These are phyloP conservation scores for Callionymus lyra DNA, from an alignment of 2,113 vertebrate genomes.

Conservation along the genomic window DNA sequence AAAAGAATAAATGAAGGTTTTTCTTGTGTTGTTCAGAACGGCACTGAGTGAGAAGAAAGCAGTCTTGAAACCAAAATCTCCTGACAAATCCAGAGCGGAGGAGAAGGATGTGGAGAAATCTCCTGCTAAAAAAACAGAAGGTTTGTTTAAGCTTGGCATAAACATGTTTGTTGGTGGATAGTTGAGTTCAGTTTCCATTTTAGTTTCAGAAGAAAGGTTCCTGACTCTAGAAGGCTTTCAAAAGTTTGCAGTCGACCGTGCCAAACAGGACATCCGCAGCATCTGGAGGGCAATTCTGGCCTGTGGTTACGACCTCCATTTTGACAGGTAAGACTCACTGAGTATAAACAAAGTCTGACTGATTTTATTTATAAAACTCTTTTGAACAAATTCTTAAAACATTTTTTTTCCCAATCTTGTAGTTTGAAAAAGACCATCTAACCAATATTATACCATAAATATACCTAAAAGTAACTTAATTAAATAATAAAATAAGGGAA, in stretches of 20 bases:
- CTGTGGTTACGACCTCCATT: slow-evolving; percentile 93
- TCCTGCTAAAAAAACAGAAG: slow-evolving; percentile 91
- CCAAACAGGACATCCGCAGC: slow-evolving; percentile 94
- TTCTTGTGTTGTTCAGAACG: slow-evolving; percentile 62
- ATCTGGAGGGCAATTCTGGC: slow-evolving; percentile 93
- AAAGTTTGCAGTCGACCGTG: slow-evolving; percentile 85
- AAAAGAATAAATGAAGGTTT: too few species aligned
- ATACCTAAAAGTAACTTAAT: too few species aligned
- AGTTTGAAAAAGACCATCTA: too few species aligned
- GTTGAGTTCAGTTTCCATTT: background rate
- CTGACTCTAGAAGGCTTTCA: slow-evolving; percentile 94
- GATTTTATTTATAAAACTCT: too few species aligned
- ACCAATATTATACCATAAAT: too few species aligned
- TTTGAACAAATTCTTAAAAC: too few species aligned
- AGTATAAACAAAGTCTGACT: too few species aligned
- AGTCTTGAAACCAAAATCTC: slow-evolving; percentile 89
- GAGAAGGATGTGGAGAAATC: slow-evolving; percentile 95
- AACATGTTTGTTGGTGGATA: background rate
- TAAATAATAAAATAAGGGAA: too few species aligned
- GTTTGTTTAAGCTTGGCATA: slow-evolving; percentile 53
- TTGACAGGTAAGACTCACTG: slow-evolving; percentile 84
- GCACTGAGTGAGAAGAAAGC: slow-evolving; percentile 94
- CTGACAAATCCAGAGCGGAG: slow-evolving; percentile 88
- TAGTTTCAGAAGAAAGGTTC: slow-evolving; percentile 90
- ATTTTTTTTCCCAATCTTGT: too few species aligned